These are phyloP conservation scores for Natrix natrix DNA, from an alignment of 2,797 vertebrate genomes.

Conservation along the genomic window DNA sequence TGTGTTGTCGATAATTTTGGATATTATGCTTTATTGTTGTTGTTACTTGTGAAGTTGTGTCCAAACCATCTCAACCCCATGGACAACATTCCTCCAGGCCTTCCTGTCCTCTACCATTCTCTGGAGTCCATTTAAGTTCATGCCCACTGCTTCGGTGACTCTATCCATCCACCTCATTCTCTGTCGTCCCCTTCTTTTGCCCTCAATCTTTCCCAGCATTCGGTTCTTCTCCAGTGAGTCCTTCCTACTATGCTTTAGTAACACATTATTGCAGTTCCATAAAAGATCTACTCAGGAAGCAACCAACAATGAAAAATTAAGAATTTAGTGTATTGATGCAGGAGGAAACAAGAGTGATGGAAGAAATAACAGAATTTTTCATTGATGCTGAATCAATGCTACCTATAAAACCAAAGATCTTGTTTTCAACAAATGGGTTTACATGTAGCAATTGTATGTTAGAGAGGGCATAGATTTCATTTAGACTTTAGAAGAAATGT, in stretches of 20 bases:
- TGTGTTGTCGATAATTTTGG: not conserved
- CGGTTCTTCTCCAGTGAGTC: too few relatives aligned
- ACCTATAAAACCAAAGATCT: not conserved
- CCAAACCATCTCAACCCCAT: too few relatives aligned
- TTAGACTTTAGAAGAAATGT: not conserved
- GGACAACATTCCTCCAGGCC: too few relatives aligned
- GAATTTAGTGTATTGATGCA: not conserved
- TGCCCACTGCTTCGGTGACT: too few relatives aligned
- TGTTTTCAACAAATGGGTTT: not conserved
- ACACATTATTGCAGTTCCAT: not conserved
- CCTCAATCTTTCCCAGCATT: too few relatives aligned
- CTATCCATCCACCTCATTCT: too few relatives aligned
- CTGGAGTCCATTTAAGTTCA: too few relatives aligned
- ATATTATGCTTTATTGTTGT: not conserved
- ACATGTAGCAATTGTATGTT: not conserved
- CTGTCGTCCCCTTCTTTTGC: too few relatives aligned
- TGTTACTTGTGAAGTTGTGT: too few relatives aligned
- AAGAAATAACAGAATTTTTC: not conserved
- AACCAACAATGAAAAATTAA: not conserved
- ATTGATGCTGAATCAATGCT: not conserved
- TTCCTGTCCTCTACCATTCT: too few relatives aligned
- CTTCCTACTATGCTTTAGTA: not conserved
- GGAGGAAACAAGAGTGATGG: not conserved
- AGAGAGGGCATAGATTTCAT: not conserved
- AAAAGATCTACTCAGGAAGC: too few relatives aligned